These are phyloP conservation scores for Coreius guichenoti DNA, from an alignment of 2,797 vertebrate species.

Conservation along the genomic window DNA sequence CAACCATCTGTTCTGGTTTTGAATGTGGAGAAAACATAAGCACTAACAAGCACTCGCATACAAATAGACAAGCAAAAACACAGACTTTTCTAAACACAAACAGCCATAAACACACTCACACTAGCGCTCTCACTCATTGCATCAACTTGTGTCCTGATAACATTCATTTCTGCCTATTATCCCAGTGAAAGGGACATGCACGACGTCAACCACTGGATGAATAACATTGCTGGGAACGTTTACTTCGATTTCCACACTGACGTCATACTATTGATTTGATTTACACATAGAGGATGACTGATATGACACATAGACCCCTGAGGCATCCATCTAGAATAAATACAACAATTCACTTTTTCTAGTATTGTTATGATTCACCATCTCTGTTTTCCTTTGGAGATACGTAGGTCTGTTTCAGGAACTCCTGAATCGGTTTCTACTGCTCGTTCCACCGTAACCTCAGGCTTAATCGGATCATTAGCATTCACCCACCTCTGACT, in stretches of 20 bases:
- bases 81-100: conserved; percentile 10
- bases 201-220: not conserved
- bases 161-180: not conserved
- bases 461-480: conserved; percentile 55
- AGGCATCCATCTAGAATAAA: conserved; percentile 13
- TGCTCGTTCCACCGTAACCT: conserved; percentile 37
- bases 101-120: conserved; percentile 11
- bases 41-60: conserved; percentile 9
- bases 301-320: conserved; percentile 6
- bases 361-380: not conserved
- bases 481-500: conserved; percentile 54
- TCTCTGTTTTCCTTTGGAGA: conserved; percentile 14
- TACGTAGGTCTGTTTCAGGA: conserved; percentile 14
- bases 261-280: conserved; percentile 29
- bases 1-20: conserved; percentile 57
- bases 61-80: conserved; percentile 31
- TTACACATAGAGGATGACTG: conserved; percentile 10
- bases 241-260: not conserved
- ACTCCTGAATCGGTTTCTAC: conserved; percentile 29
- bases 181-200: conserved; percentile 25
- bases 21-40: conserved; percentile 22
- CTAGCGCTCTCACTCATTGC: not conserved
- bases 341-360: conserved; percentile 17
- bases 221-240: conserved; percentile 12
- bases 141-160: not conserved